Evolutionary conservation across 2,113 vertebrate species (phyloP), one percentile per base, ranked within the genome.

Genomic region (Ictalurus furcatus): DNA sequence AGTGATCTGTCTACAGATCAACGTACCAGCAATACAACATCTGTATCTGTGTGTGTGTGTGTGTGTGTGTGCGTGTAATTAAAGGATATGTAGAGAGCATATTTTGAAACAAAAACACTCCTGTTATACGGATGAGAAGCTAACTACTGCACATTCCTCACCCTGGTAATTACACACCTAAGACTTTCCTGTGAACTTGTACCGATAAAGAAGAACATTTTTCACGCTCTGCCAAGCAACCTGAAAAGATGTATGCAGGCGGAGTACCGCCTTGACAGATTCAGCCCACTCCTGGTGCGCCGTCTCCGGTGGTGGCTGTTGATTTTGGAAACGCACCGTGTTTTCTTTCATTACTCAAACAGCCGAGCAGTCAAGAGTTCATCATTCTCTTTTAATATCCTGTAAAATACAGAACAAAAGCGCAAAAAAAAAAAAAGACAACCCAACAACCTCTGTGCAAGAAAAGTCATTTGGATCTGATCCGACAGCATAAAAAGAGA

Each of bases 301-400:
- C 63, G 25, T 83, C 63, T 88, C 63, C 37, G n/a, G 37, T 34
- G 58, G 87, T 40, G 37, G 79, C 37, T 85, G 88, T 85, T 78
- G 82, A 88, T 85, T 76, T 85, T 85, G 71, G 82, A 78, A 65
- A 79, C 2, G 13, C 44, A 28, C 19, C 0, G 71, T 54, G 78
- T 87, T 59, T 83, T 30, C 58, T 88, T 59, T 88, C 82, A 84
- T 79, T 85, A 54, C 82, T 82, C 56, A 67, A 37, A 85, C 9
- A 48, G 44, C 34, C 16, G 23, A 58, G 34, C 34, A 83, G 28
- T 54, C 67, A 86, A 52, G 83, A 58, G 65, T 88, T 89, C 82
- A 91, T 91, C 85, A 87, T 87, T 90, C 63, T 81, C 48, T 91
- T 95, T 95, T 95, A 95, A 95, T 95, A 92, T 92, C 92, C 93